Evolutionary conservation across 1,140 invertebrate genomes (phyloP).

Genomic region (Penaeus vannamei): DNA sequence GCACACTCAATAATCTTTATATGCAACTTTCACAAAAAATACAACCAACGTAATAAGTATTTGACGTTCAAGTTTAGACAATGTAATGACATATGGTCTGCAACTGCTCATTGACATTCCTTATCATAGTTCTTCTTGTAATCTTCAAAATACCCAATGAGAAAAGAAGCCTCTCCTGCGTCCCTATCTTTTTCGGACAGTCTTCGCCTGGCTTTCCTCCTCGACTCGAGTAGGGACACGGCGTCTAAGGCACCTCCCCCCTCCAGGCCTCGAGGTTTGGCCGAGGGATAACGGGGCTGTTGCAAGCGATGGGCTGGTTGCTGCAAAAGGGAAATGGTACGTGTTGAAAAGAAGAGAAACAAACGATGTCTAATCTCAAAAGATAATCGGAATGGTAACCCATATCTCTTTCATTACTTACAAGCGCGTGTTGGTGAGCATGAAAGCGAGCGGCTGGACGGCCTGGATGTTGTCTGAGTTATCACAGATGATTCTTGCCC

Average conservation of each 20-base stretch:
- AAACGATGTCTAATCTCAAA: background rate
- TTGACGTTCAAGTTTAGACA: no score
- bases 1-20: no score
- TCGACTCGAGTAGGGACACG: background rate
- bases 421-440: slow-evolving; percentile 43
- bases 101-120: no score
- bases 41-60: no score
- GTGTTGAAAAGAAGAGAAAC: background rate
- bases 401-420: background rate
- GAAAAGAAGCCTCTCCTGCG: no score
- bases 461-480: slow-evolving; percentile 74
- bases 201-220: no score
- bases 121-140: no score
- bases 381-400: background rate
- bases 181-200: no score
- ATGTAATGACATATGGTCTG: no score
- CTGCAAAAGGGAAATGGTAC: background rate
- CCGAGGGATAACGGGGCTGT: slow-evolving; percentile 32
- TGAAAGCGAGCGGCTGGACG: slow-evolving; percentile 75
- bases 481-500: slow-evolving; percentile 76
- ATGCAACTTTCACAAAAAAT: no score
- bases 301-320: slow-evolving; percentile 38
- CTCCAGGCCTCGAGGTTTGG: slow-evolving; percentile 31
- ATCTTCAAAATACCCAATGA: no score
- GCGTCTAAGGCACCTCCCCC: background rate